These are phyloP conservation scores for Nematostella vectensis DNA, from an alignment of 92 coral and sea anemone species.

Conservation along the genomic window DNA sequence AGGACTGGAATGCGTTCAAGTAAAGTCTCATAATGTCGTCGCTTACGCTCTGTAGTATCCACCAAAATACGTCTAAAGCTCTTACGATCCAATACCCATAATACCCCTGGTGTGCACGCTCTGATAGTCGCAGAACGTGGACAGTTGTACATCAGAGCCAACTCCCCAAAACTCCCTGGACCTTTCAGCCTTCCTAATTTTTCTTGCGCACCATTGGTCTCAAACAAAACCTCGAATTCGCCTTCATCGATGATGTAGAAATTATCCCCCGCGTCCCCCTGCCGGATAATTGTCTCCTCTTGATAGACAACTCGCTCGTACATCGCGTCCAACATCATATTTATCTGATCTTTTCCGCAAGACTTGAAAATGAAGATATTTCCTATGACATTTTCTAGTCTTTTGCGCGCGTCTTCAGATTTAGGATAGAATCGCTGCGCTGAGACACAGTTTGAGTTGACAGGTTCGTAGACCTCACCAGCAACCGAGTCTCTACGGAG, in stretches of 20 bases:
- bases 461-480: constrained; percentile 29
- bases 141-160: constrained; percentile 42
- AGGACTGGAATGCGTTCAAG: constrained; percentile 30
- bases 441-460: not conserved
- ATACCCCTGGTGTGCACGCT: constrained; percentile 24
- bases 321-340: constrained; percentile 34
- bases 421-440: constrained; percentile 11
- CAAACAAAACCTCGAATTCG: constrained; percentile 31
- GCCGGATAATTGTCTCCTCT: constrained; percentile 26
- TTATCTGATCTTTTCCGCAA: constrained; percentile 33
- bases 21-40: constrained; percentile 30
- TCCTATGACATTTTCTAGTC: constrained; percentile 20
- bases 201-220: constrained; percentile 12
- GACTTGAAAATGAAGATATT: constrained; percentile 44
- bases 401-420: constrained; percentile 28
- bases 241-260: constrained; percentile 47
- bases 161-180: constrained; percentile 47
- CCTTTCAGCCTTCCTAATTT: constrained; percentile 22
- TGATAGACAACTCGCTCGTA: constrained; percentile 33
- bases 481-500: constrained; percentile 37
- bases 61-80: constrained; percentile 39
- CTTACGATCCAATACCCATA: constrained; percentile 45
- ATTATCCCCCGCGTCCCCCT: constrained; percentile 48
- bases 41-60: constrained; percentile 36
- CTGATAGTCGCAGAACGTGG: constrained; percentile 43